These are phyloP conservation scores for Paracentrotus lividus DNA, from an alignment of 53 echinoderm and acorn worm genomes.

Conservation along the genomic window DNA sequence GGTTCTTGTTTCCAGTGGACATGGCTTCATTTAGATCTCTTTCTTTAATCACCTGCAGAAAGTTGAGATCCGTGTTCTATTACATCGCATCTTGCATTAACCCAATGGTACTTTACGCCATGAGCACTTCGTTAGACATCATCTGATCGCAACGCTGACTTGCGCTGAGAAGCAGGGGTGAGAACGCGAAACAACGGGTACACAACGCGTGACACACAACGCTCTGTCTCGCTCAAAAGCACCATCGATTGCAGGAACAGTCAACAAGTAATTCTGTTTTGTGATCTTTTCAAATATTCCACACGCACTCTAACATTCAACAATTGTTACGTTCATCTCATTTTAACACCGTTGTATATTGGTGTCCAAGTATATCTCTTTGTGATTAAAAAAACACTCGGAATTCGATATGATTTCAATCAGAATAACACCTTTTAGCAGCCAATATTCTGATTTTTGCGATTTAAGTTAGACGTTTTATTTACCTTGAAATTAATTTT, in stretches of 20 bases:
- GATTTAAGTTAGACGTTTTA: not conserved
- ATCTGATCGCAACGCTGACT: slow-evolving; percentile 24
- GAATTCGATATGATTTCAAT: not conserved
- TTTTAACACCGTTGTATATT: not conserved
- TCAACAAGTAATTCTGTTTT: slow-evolving; percentile 69
- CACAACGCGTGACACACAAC: slow-evolving; percentile 5
- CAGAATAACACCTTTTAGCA: not conserved
- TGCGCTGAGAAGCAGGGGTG: slow-evolving; percentile 45
- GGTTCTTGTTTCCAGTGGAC: slow-evolving; percentile 2
- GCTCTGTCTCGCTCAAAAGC: slow-evolving; percentile 54
- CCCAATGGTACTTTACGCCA: slow-evolving; percentile 59
- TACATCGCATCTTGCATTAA: slow-evolving; percentile 66
- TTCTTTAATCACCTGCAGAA: slow-evolving; percentile 11
- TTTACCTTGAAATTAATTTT: not conserved
- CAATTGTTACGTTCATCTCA: not conserved
- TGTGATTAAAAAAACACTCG: not conserved
- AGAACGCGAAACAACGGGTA: slow-evolving; percentile 56
- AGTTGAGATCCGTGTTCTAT: slow-evolving; percentile 38
- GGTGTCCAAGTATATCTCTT: not conserved
- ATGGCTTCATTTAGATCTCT: not conserved
- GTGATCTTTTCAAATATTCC: not conserved
- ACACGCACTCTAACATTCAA: not conserved
- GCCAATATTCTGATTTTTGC: slow-evolving; percentile 6
- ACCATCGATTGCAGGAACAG: slow-evolving; percentile 62
- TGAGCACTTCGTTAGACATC: slow-evolving; percentile 66